Evolutionary conservation across 2,888 invertebrate genomes (phyloP).

Genomic region (Ditylenchus weischeri): DNA sequence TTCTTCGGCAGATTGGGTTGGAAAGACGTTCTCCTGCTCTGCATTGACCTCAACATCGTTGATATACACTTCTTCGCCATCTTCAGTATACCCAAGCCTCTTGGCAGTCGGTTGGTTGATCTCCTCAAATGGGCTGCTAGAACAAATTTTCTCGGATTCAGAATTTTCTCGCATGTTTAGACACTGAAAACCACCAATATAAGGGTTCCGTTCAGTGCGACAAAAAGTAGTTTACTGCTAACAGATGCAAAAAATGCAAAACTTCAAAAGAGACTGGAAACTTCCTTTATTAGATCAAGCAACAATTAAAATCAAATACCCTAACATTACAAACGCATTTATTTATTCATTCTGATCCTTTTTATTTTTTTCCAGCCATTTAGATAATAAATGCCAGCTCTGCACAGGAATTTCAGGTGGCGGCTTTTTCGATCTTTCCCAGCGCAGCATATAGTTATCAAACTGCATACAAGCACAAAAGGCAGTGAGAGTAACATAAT

Average conservation of each 20-base stretch:
- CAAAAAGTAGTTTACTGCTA: too few species aligned
- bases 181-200: too few species aligned
- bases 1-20: neutral
- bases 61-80: neutral
- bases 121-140: too few species aligned
- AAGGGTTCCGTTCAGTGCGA: too few species aligned
- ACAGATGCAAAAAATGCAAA: too few species aligned
- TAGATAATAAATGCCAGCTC: neutral
- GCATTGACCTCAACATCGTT: neutral
- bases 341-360: neutral
- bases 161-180: too few species aligned
- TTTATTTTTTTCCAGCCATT: too few species aligned
- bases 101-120: too few species aligned
- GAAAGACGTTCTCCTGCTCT: neutral
- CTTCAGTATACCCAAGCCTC: neutral
- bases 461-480: neutral
- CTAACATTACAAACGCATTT: neutral
- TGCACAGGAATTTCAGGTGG: neutral
- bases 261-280: too few species aligned
- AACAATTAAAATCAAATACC: neutral
- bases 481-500: neutral
- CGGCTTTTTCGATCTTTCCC: neutral
- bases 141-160: too few species aligned
- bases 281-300: neutral
- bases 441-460: neutral